Percentiles rank a stretch among this genome's conserved stretches.
These are phyloP conservation scores for Gymnocypris eckloni DNA, from an alignment of 2,797 vertebrate genomes.

Conservation along the genomic window DNA sequence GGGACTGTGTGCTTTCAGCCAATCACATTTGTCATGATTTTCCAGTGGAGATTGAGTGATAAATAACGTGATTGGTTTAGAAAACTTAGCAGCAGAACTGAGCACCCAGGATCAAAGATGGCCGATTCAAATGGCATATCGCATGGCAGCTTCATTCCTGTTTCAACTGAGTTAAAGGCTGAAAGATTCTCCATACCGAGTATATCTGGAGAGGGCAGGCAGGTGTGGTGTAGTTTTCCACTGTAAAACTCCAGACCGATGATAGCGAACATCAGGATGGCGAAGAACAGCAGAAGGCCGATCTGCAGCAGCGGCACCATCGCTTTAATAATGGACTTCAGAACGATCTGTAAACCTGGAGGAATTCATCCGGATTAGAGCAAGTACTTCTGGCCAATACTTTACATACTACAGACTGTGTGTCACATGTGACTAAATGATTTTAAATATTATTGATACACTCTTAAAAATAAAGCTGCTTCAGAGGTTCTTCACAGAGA, in stretches of 20 bases:
- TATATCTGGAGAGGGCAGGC: conserved; percentile 79
- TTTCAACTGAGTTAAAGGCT: not conserved
- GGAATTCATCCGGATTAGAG: conserved; percentile 5
- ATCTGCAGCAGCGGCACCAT: conserved; percentile 99
- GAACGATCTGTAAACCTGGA: conserved; percentile 94
- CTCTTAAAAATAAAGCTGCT: not conserved
- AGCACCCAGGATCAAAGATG: not conserved
- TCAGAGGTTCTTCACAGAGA: too few species aligned
- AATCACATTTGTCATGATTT: not conserved
- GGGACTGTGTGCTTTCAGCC: not conserved
- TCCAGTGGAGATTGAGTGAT: not conserved
- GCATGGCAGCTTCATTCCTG: not conserved
- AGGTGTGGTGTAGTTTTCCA: conserved; percentile 94
- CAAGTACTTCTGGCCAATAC: not conserved
- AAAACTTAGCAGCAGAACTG: not conserved
- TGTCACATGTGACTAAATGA: not conserved
- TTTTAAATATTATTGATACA: not conserved
- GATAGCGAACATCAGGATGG: conserved; percentile 99
- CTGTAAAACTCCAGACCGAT: conserved; percentile 99
- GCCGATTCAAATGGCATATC: not conserved
- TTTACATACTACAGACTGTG: not conserved
- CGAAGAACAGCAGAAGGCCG: conserved; percentile 95
- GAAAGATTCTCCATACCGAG: conserved; percentile 65
- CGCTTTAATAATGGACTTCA: conserved; percentile 99
- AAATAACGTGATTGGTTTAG: not conserved